A percentile compares a stretch with the other conserved stretches of the same genome.
Evolutionary conservation across 2,888 invertebrate genomes (phyloP).

Genomic region (Eilema sororculum): DNA sequence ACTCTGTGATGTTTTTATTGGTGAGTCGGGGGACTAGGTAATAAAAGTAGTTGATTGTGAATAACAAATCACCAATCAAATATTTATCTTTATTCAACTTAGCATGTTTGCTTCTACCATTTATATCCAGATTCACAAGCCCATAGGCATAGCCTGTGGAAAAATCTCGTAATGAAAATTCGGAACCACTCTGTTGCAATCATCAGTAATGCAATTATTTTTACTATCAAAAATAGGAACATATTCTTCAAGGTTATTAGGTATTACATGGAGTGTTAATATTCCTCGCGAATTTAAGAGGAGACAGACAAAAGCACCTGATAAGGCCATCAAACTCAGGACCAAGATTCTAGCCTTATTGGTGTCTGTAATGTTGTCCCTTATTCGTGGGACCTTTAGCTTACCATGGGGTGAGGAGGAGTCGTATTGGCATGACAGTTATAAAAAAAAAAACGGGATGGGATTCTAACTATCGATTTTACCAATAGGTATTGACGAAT

Average conservation of each 20-base stretch:
- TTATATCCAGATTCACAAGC: not conserved
- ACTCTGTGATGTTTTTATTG: not conserved
- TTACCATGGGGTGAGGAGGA: too few species aligned
- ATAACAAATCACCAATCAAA: too few species aligned
- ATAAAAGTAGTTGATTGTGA: not conserved
- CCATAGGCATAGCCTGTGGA: not conserved
- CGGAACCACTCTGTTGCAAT: not conserved
- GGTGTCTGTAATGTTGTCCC: too few species aligned
- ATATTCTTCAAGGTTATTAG: not conserved
- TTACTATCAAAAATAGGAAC: not conserved
- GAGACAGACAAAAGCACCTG: not conserved
- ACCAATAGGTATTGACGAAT: not conserved
- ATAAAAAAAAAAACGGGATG: not conserved
- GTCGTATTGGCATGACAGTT: too few species aligned
- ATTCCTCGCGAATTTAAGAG: not conserved
- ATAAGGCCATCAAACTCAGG: not conserved
- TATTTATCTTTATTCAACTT: not conserved
- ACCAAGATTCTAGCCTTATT: not conserved
- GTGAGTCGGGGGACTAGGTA: not conserved
- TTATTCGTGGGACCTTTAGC: too few species aligned
- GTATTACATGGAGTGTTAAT: not conserved
- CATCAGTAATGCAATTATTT: not conserved
- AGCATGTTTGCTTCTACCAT: not conserved
- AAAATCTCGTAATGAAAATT: constrained; percentile 2
- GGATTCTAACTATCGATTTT: not conserved